Conservation (phyloP, 2,888 invertebrate genomes). For the Parnassius glacialis region DNA sequence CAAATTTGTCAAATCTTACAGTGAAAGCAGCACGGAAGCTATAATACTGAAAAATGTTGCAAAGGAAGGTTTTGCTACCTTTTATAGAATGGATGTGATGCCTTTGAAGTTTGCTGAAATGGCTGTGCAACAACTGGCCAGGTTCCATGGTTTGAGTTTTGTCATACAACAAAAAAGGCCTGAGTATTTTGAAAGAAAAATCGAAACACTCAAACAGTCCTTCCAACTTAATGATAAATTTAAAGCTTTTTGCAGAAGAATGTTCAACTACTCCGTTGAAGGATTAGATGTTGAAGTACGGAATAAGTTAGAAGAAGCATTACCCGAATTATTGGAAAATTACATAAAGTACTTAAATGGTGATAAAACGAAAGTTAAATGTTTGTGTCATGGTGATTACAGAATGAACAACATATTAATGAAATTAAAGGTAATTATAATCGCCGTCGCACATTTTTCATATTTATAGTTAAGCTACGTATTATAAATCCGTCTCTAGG, state of each 20-base stretch:
- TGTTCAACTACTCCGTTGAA: slow-evolving; percentile 31
- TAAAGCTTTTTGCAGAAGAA: slow-evolving; percentile 35
- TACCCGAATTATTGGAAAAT: slow-evolving; percentile 33
- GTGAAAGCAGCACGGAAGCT: slow-evolving; percentile 39
- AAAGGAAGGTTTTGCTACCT: slow-evolving; percentile 40
- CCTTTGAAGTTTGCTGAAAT: slow-evolving; percentile 39
- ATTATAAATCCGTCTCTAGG: no score
- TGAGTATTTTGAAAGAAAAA: slow-evolving; percentile 32
- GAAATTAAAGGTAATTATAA: slow-evolving; percentile 44
- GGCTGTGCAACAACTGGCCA: slow-evolving; percentile 39
- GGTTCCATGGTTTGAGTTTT: slow-evolving; percentile 41
- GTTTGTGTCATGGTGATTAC: slow-evolving; percentile 51
- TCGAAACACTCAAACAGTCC: slow-evolving; percentile 35
- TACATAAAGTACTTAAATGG: slow-evolving; percentile 35
- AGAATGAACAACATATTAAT: slow-evolving; percentile 55
- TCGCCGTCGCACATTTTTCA: no score
- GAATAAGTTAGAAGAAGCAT: slow-evolving; percentile 33
- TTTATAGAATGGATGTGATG: slow-evolving; percentile 34
- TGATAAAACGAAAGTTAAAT: slow-evolving; percentile 28
- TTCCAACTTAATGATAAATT: slow-evolving; percentile 40
- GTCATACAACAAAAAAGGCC: slow-evolving; percentile 35
- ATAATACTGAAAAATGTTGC: slow-evolving; percentile 51
- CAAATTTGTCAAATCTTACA: slow-evolving; percentile 40
- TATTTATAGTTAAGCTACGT: no score
- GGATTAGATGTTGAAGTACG: slow-evolving; percentile 36